Base-by-base conservation (phyloP, 2,888 invertebrate genomes). In the Seira ritae region DNA sequence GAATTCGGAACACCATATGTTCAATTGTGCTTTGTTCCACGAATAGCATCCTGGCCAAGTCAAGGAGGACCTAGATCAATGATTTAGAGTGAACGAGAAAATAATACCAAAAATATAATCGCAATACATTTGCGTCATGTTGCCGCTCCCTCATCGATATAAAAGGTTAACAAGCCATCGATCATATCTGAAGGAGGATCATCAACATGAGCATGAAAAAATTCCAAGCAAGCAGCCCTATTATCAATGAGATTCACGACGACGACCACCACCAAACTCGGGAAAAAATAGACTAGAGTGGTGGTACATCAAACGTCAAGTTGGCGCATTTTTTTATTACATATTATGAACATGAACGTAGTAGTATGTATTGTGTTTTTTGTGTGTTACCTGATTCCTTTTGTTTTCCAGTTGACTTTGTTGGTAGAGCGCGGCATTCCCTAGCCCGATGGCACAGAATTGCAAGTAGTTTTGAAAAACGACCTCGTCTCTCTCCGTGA, bases 21-120 rank as follows among this genome's bases (percentile, higher is more conserved):
- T 98, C 98, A 90, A 98, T 96, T 90, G 97, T 98, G 91, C 96
- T 97, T 91, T 98, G 98, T 91, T 98, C 98, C 91, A 97, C 97
- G 91, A 98, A 98, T 90, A 98, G 96, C 95, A 98, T 97, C 89
- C 97, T 93, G n/a, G 98, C 98, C 90, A 98, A 92, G 91, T 97
- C 97, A 89, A 98, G 92, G 80, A 98, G 93, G 87, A 98, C 96
- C 93, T 94, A 89, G 72, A 73, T 79, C 81, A 80, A 81, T 69
- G 74, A 62, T 31, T 55, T 17, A 55, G 62, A 24, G 20, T 66
- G 60, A 68, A 68, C 69, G 67, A 74, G 23, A 66, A 24, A 65
- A 73, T 20, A 46, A 71, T 37, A 66, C 65, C 37, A 78, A 50
- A 46, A 42, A n/a, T 20, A 62, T 66, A 85, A 79, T 69, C 67